A percentile compares a stretch with the other conserved stretches of the same genome.
Conservation (phyloP, 2,888 invertebrate genomes). For the Epinotia demarniana region DNA sequence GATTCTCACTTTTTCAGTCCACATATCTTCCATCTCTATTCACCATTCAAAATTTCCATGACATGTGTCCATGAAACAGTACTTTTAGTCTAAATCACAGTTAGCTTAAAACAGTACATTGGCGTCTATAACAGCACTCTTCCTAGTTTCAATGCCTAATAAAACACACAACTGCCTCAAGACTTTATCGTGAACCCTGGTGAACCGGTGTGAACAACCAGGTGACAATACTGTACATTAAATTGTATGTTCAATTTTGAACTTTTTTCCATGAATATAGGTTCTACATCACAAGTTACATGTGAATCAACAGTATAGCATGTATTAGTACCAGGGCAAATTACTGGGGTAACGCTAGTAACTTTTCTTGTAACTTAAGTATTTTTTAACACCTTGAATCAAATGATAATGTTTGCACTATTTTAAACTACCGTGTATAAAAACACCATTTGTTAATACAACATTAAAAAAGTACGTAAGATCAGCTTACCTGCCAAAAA, state of each 20-base stretch:
- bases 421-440: too few species aligned
- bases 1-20: too few species aligned
- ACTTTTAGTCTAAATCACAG: not conserved
- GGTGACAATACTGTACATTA: constrained; percentile 27
- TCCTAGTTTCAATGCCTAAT: not conserved
- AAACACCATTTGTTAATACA: not conserved
- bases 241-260: not conserved
- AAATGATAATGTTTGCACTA: not conserved
- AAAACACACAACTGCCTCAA: not conserved
- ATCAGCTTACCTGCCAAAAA: not conserved
- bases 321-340: not conserved
- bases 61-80: too few species aligned
- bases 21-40: too few species aligned
- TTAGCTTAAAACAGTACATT: not conserved
- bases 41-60: too few species aligned
- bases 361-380: not conserved
- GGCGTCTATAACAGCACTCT: not conserved
- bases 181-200: constrained; percentile 16
- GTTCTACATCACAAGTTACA: not conserved
- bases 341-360: not conserved
- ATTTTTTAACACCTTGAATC: not conserved
- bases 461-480: not conserved
- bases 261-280: not conserved
- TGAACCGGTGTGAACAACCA: constrained; percentile 38
- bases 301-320: not conserved